Evolutionary conservation across 1,140 invertebrate genomes (phyloP).

Genomic region (Orchesella cincta): DNA sequence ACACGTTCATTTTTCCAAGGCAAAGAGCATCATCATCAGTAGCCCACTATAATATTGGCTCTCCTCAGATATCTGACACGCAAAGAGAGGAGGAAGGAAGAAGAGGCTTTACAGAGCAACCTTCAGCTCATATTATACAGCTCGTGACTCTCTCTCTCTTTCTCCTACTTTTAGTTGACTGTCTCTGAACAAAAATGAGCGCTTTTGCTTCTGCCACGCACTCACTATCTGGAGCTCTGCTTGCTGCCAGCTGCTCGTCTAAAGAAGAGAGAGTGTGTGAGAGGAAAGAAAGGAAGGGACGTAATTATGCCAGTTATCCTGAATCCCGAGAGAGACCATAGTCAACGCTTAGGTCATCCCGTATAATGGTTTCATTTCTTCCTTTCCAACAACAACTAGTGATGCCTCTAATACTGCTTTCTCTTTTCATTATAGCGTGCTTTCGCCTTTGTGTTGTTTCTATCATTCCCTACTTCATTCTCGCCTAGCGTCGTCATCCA

Average conservation of each 20-base stretch:
- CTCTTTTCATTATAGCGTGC: background rate
- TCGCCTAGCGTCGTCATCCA: too few relatives aligned
- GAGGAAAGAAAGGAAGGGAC: slow-evolving; percentile 23
- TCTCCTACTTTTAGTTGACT: slow-evolving; percentile 27
- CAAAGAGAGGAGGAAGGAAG: slow-evolving; percentile 5
- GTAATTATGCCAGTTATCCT: slow-evolving; percentile 28
- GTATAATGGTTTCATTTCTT: slow-evolving; percentile 26
- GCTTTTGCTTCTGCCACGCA: background rate
- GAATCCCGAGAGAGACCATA: slow-evolving; percentile 21
- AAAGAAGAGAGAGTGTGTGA: background rate
- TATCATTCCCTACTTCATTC: background rate
- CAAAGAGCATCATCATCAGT: background rate
- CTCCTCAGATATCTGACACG: slow-evolving; percentile 20
- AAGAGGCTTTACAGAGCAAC: background rate
- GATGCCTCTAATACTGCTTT: background rate
- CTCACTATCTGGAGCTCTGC: slow-evolving; percentile 6
- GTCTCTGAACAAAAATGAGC: background rate
- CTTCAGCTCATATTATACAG: slow-evolving; percentile 22
- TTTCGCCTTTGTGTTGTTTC: background rate
- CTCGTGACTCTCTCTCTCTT: slow-evolving; percentile 25
- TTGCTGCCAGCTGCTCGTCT: slow-evolving; percentile 19
- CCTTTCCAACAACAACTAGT: background rate
- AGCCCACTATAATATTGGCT: slow-evolving; percentile 1
- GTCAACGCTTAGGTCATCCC: slow-evolving; percentile 29
- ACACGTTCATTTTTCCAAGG: background rate